Evolutionary conservation across 2,888 invertebrate genomes (phyloP).

Genomic region (Lochmaea crataegi): DNA sequence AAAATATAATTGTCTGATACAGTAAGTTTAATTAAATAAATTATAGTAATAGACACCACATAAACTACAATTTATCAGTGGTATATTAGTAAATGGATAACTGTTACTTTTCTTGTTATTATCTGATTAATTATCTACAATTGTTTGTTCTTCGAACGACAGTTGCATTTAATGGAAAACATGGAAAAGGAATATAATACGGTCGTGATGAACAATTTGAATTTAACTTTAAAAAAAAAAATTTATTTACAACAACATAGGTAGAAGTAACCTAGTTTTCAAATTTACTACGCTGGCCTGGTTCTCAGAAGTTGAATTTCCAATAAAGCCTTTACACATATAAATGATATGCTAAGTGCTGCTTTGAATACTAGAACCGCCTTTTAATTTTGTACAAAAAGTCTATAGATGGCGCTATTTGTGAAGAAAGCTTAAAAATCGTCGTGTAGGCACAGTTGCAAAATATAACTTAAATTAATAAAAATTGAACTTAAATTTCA

Average conservation of each 20-base stretch:
- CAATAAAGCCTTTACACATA: conserved; percentile 5
- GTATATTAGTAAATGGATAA: conserved; percentile 10
- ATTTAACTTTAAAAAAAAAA: too few species aligned
- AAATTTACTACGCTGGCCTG: background rate
- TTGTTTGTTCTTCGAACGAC: background rate
- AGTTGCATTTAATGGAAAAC: background rate
- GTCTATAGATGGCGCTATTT: background rate
- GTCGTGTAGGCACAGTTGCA: too few species aligned
- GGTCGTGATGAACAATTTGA: too few species aligned
- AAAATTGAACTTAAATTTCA: too few species aligned
- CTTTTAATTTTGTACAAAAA: background rate
- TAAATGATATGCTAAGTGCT: background rate
- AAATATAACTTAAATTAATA: too few species aligned
- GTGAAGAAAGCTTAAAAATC: too few species aligned
- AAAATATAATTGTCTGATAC: conserved; percentile 5
- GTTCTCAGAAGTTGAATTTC: background rate
- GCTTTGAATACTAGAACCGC: background rate
- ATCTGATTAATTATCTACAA: background rate
- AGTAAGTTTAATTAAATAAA: conserved; percentile 13
- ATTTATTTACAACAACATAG: background rate
- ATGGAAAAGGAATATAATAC: background rate
- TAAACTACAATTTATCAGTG: conserved; percentile 7
- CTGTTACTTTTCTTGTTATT: background rate
- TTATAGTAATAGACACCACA: conserved; percentile 12
- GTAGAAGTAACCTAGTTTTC: background rate